Conservation (phyloP, 2,797 vertebrate species). For the Clamator glandarius region DNA sequence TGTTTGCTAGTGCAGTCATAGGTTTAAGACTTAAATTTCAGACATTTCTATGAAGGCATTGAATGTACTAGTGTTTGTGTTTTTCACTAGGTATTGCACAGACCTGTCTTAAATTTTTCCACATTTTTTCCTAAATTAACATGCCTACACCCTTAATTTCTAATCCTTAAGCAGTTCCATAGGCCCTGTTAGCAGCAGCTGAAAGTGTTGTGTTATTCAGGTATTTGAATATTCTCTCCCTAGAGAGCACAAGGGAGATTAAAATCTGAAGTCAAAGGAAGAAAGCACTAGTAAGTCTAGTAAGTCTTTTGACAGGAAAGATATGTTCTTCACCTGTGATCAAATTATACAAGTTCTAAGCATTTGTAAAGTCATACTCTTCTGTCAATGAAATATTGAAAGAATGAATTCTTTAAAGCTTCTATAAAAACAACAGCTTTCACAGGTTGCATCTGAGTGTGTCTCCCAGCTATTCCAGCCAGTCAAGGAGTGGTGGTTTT, state of each 20-base stretch:
- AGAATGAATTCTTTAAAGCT: background rate
- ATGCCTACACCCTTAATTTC: fast-evolving
- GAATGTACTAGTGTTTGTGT: background rate
- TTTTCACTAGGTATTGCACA: background rate
- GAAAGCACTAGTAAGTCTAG: background rate
- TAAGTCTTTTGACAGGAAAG: background rate
- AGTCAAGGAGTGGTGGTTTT: background rate
- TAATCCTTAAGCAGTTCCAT: background rate
- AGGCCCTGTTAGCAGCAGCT: background rate
- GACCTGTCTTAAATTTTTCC: background rate
- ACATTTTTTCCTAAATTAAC: background rate
- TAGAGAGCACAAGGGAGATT: background rate
- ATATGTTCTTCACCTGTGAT: background rate
- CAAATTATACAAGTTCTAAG: background rate
- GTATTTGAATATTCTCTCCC: background rate
- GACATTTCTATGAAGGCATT: background rate
- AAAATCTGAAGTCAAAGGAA: background rate
- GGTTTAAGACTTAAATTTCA: background rate
- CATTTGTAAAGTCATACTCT: background rate
- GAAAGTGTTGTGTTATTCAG: background rate
- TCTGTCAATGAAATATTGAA: background rate
- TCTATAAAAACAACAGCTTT: background rate
- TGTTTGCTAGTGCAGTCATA: background rate
- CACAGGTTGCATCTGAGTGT: background rate
- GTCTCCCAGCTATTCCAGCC: background rate